Evolutionary conservation across 2,113 vertebrate species (phyloP).

Genomic region (Tenrec ecaudatus): DNA sequence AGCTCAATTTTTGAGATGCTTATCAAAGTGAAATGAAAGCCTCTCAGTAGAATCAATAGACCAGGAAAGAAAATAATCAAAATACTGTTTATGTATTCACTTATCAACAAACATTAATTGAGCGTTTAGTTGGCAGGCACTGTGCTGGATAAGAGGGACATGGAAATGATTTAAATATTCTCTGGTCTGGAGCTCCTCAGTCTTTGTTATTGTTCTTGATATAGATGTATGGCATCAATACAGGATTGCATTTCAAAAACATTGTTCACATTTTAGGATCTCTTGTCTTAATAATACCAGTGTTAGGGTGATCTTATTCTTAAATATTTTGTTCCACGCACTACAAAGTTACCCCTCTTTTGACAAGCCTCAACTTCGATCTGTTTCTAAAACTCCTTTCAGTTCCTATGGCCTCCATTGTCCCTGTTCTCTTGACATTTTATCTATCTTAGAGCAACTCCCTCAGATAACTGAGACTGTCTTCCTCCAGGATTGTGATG

Average conservation of each 20-base stretch:
- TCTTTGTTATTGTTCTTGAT: not conserved
- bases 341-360: not conserved
- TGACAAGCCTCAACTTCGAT: not conserved
- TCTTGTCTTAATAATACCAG: not conserved
- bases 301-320: not conserved
- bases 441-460: not conserved
- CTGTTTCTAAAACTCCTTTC: not conserved
- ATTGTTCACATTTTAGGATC: not conserved
- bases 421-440: not conserved
- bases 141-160: not conserved
- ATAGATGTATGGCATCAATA: not conserved
- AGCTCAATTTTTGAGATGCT: constrained; percentile 65
- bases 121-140: not conserved
- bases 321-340: not conserved
- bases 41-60: constrained; percentile 65
- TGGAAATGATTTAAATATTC: not conserved
- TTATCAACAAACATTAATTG: constrained; percentile 61
- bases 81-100: constrained; percentile 61
- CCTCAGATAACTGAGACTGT: not conserved
- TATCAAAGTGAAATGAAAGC: constrained; percentile 66
- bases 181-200: not conserved
- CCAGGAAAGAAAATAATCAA: constrained; percentile 66
- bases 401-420: not conserved
- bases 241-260: not conserved
- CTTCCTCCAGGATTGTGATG: not conserved